Conservation (phyloP, 2,113 vertebrate species). For the Petrocephalus zakoni region DNA sequence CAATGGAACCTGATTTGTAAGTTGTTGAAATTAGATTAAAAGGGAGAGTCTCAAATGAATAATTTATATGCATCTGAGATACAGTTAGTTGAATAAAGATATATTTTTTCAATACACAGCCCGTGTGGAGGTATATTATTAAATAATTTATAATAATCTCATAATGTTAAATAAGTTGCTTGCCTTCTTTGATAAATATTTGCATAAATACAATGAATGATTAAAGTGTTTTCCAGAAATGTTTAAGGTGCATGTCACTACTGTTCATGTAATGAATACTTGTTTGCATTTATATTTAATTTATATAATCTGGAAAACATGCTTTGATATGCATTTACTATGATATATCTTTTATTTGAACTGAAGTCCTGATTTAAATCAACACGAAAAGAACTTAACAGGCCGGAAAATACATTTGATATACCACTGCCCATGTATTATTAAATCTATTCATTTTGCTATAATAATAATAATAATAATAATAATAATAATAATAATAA, state of each 20-base stretch:
- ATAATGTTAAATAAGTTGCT: neutral
- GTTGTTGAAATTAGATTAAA: constrained; percentile 67
- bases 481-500: neutral
- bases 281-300: neutral
- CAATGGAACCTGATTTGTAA: constrained; percentile 49
- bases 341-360: neutral
- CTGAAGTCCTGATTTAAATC: neutral
- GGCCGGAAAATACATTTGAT: neutral
- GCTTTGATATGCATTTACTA: neutral
- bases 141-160: neutral
- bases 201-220: neutral
- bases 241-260: neutral
- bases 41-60: constrained; percentile 51
- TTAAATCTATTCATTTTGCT: neutral
- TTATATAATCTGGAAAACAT: neutral
- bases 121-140: neutral
- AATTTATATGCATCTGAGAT: constrained; percentile 61
- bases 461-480: neutral
- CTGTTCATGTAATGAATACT: neutral
- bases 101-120: neutral
- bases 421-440: neutral
- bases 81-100: neutral
- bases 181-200: neutral
- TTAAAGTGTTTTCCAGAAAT: neutral
- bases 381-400: neutral